Evolutionary conservation across 1,140 invertebrate genomes (phyloP), one percentile per base, ranked within the genome.

Genomic region (Tetramorium simillimum): DNA sequence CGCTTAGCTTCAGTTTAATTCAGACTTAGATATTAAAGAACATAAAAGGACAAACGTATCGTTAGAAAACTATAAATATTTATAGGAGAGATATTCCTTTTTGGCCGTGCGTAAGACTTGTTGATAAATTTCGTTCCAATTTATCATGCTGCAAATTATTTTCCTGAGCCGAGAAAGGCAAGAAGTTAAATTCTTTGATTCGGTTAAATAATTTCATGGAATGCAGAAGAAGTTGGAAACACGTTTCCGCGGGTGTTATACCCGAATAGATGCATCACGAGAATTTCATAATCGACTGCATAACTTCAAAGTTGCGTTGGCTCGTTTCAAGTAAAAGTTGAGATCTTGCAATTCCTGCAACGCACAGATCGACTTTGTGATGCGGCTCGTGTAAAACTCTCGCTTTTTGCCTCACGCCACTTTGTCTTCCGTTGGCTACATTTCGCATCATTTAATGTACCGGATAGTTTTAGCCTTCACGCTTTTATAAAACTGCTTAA

Each of bases 251-350:
- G 80, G 63, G 78, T 84, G 56, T 84, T 84, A 75, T 75, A 84
- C 69, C 33, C 69, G 69, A 84, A 84, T 62, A 75, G 69, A 84
- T 60, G 80, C 80, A 75, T 84, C 80, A 84, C 69, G 80, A 75
- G 80, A 75, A 84, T 84, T 82, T 84, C 80, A 84, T 84, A 84
- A 84, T 84, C 80, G 69, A 84, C 80, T 84, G 69, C 80, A 84
- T 84, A 84, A 84, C 69, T 84, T 84, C 69, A 75, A 84, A 84
- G 80, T 84, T 82, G 24, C 69, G 67, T 73, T 60, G 40, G 80
- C 9, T 60, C 69, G 69, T 75, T 84, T 60, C 69, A 60, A 46
- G 80, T 60, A 75, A 84, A 84, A 84, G 80, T 84, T 84, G 80
- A 84, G 69, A 84, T 84, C 80, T 75, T 46, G 69, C 69, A 37